Evolutionary conservation across 2,113 vertebrate genomes (phyloP), one percentile per base, ranked within the genome.

Genomic region (Amphilophus citrinellus): DNA sequence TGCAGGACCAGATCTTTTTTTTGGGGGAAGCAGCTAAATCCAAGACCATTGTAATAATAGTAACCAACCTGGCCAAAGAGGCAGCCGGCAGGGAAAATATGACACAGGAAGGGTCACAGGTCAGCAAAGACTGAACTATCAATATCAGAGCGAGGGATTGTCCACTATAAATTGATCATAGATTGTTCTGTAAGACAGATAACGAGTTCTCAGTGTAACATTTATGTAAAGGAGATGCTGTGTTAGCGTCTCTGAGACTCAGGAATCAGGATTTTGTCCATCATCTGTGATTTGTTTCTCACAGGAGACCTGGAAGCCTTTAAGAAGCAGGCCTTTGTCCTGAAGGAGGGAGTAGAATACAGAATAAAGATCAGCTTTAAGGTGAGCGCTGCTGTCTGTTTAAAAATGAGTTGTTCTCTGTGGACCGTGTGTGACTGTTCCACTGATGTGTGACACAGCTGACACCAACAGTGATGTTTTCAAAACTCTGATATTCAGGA

Each of bases 311-410:
- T 99, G 91, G 98, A 98, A 77, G 93, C 95, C 87, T 97, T 96
- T 79, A 98, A 97, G 96, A 98, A 97, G 81, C 95, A 98, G 81
- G 94, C 96, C 0, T 98, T 98, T 59, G 88, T 97, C 77, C 95
- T 99, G 92, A 98, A 98, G 94, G 98, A 99, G 86, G 98, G 95
- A 0, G 97, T 98, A 59, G 98, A 99, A 50, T 99, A 99, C 92
- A 96, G 94, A 94, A 98, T 99, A 95, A 98, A 98, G 92, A 98
- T 99, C 93, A 97, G 96, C 85, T 99, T 99, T 88, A 96, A 93
- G 97, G 98, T 99, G 93, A 97, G 87, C 35, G 18, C 63, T 53
- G 68, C 37, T 39, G 2, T 24, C 39, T 1, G 10, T n/a, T 77
- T 27, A 47, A 1, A 30, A 68, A 68, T 30, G 65, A 68, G 42